Percentiles rank a stretch among this genome's conserved stretches.
These are phyloP conservation scores for Folsomia manolachei DNA, from an alignment of 2,888 invertebrate genomes.

Conservation along the genomic window DNA sequence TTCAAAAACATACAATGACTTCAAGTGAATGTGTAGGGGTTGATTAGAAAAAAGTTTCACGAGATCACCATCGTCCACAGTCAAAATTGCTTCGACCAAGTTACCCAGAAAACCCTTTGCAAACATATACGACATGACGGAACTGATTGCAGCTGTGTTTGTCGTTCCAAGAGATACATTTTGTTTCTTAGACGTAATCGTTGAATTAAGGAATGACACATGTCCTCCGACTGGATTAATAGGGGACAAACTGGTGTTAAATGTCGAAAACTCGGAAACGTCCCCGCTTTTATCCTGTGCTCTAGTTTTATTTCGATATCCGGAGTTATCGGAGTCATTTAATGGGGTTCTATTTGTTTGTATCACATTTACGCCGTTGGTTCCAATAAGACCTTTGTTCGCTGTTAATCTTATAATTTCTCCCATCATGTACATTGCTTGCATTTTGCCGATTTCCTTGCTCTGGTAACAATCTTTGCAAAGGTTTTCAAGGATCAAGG, in stretches of 20 bases:
- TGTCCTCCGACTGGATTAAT: not conserved
- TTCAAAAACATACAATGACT: conserved; percentile 46
- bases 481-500: conserved; percentile 40
- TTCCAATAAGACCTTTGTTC: conserved; percentile 36
- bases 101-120: conserved; percentile 46
- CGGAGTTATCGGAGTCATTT: not conserved
- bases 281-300: not conserved
- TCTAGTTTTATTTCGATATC: not conserved
- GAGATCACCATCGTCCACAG: conserved; percentile 41
- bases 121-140: conserved; percentile 33
- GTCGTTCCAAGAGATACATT: not conserved
- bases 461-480: conserved; percentile 43
- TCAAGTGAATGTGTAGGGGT: conserved; percentile 30
- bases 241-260: not conserved
- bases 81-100: conserved; percentile 37
- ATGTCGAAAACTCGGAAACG: not conserved
- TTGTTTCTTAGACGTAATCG: not conserved
- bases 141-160: not conserved
- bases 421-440: conserved; percentile 47
- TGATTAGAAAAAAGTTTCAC: conserved; percentile 39
- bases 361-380: not conserved
- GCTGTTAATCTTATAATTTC: conserved; percentile 46
- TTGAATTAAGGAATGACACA: not conserved
- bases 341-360: not conserved
- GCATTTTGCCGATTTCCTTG: conserved; percentile 42